Conservation (phyloP, 2,113 vertebrate species). For the Malurus melanocephalus region DNA sequence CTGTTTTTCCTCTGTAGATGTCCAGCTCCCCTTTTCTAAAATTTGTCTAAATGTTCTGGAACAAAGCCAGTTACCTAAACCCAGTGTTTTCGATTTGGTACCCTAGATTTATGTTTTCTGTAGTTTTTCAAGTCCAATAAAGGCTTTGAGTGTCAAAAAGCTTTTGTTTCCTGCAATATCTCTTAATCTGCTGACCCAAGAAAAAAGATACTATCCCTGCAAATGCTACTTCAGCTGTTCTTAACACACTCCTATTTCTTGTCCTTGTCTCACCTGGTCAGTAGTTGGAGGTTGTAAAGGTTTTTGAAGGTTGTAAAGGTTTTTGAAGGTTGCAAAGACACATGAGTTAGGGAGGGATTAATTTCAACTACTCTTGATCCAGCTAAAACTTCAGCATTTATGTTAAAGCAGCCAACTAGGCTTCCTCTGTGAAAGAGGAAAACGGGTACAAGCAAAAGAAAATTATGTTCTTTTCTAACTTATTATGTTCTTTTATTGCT, state of each 20-base stretch:
- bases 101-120: neutral
- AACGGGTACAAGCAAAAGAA: neutral
- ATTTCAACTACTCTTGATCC: neutral
- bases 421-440: neutral
- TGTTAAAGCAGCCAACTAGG: neutral
- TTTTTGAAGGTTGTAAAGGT: conserved; percentile 13
- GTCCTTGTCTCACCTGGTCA: conserved; percentile 19
- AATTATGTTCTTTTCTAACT: neutral
- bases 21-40: neutral
- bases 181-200: conserved; percentile 27
- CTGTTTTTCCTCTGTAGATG: neutral
- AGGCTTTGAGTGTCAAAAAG: conserved; percentile 7
- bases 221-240: conserved; percentile 34
- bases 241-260: neutral
- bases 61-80: neutral
- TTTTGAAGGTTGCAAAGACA: conserved; percentile 4
- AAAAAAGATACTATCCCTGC: conserved; percentile 1
- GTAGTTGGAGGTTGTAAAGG: neutral
- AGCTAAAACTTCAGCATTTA: neutral
- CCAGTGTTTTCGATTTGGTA: neutral
- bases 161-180: conserved; percentile 21
- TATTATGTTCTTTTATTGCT: neutral
- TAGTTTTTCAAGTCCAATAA: neutral
- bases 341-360: neutral
- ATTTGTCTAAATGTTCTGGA: neutral